These are phyloP conservation scores for Argya squamiceps DNA, from an alignment of 2,797 vertebrate species.

Conservation along the genomic window DNA sequence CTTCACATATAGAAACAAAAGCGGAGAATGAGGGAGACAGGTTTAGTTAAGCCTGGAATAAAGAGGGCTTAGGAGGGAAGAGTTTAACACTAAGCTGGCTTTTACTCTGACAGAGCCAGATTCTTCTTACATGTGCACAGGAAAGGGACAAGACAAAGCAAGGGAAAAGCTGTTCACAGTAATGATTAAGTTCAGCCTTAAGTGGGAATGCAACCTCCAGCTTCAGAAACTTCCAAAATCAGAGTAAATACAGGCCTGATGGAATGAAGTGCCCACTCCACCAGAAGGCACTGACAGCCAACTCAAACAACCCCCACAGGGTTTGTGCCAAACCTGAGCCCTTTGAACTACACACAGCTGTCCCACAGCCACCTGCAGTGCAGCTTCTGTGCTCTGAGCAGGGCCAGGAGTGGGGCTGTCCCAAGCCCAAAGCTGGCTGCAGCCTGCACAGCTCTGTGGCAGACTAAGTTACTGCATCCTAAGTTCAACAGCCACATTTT, in stretches of 20 bases:
- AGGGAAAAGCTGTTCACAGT: background rate
- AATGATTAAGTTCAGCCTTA: background rate
- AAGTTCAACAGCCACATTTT: background rate
- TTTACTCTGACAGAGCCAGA: background rate
- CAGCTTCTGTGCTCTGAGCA: background rate
- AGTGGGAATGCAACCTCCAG: background rate
- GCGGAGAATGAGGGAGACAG: background rate
- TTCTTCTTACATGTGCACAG: background rate
- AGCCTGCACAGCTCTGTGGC: background rate
- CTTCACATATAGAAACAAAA: background rate
- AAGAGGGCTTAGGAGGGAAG: background rate
- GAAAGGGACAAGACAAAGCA: background rate
- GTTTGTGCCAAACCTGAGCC: background rate
- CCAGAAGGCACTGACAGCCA: background rate
- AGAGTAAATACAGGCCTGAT: background rate
- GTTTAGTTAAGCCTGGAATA: background rate
- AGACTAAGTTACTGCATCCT: background rate
- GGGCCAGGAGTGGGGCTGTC: background rate
- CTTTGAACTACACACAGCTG: background rate
- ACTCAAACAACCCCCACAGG: background rate
- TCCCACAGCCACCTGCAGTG: background rate
- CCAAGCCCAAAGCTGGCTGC: background rate
- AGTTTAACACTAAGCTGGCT: background rate
- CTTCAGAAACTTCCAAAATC: background rate
- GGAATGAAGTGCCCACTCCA: background rate